Evolutionary conservation across 37 sponge, comb jelly and placozoan species (phyloP), one percentile per base, ranked within the genome.

Genomic region (Amphimedon queenslandica): DNA sequence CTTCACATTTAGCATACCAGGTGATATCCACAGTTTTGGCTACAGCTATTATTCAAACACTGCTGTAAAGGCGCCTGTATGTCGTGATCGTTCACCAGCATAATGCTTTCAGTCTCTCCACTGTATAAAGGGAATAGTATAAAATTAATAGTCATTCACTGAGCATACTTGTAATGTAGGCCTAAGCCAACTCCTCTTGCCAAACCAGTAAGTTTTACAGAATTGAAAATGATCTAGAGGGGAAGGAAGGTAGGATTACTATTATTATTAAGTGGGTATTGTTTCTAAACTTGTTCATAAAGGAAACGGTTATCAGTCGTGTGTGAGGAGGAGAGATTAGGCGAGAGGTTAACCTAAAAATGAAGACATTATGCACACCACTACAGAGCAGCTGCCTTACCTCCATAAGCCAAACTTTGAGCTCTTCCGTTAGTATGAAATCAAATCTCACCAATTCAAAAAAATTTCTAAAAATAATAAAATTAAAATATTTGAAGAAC

Each of bases 381-480:
- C 40, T 34, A 3, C 10, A 10, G 64, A 6, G 13, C 28, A 74
- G 40, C 66, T 11, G 2, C 51, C 67, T 37, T 53, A 88, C 85
- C 82, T 90, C 91, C 91, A 90, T 84, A 4, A 90, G 76, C 86
- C 86, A 90, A 24, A 81, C 78, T 53, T 77, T 81, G 33, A 90
- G 66, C 0, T 74, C 43, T 1, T 77, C 75, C 42, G 85, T 87
- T 30, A 90, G 40, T 31, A 86, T 65, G 67, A 90, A 90, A 53
- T 90, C 91, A 72, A 90, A 90, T 11, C 91, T 63, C 4, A 90
- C 86, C 69, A 90, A 36, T 57, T 90, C 91, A 85, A 90, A 90
- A 66, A 90, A 90, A 43, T 85, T 71, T 56, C 91, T 90, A 39
- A 20, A 73, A 37, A 77, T 67, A 20, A 67, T 23, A 34, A 23